Conservation (phyloP, 2,113 vertebrate species). For the Tragelaphus strepsiceros region DNA sequence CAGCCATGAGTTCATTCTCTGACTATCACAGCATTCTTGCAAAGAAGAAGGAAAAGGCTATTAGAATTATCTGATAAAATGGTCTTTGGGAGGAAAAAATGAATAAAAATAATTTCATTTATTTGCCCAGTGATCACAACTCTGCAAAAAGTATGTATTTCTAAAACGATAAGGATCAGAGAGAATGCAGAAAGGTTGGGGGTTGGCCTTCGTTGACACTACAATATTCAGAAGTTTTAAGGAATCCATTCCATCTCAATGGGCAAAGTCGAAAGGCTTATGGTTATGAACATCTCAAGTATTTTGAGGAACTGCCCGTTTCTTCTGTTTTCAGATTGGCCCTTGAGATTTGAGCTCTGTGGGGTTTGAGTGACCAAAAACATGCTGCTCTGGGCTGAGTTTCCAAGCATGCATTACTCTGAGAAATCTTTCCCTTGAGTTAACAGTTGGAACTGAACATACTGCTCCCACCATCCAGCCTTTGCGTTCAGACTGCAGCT, state of each 20-base stretch:
- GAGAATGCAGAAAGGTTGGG: not conserved
- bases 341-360: not conserved
- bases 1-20: not conserved
- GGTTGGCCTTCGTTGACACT: not conserved
- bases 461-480: slow-evolving; percentile 10
- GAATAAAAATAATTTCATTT: not conserved
- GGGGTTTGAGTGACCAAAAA: not conserved
- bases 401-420: not conserved
- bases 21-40: not conserved
- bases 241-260: not conserved
- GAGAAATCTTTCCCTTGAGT: not conserved
- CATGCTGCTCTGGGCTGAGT: not conserved
- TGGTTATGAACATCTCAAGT: not conserved
- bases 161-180: not conserved
- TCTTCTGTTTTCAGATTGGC: not conserved
- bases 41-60: not conserved
- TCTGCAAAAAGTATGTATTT: not conserved
- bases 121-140: not conserved
- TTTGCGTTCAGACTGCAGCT: slow-evolving; percentile 47
- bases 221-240: not conserved
- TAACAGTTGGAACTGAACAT: not conserved
- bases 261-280: not conserved
- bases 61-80: not conserved
- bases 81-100: not conserved
- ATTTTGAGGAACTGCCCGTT: not conserved